Base-by-base conservation (phyloP, 2,113 vertebrate genomes). In the Spermophilus dauricus region DNA sequence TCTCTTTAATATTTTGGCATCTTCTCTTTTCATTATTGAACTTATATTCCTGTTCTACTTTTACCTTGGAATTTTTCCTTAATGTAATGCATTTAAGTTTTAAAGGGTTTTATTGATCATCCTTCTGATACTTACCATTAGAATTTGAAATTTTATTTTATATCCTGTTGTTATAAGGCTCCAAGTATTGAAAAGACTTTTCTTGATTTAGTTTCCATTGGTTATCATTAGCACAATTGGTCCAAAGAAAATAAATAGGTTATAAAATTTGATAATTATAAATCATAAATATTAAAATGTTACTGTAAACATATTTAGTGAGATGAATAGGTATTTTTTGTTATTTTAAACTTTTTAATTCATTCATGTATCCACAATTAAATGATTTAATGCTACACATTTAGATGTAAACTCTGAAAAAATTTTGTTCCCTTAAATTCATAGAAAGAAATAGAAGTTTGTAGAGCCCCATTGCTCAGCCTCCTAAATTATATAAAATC, bases 131-230 rank as follows among this genome's bases (percentile, higher is more conserved):
- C 16, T 61, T 95, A 53, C 56, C 9, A 81, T 10, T 82, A 37
- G 95, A 84, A 94, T 77, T 86, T 94, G n/a, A 96, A 30, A 88
- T 75, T 89, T 70, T 78, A 56, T 69, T 89, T 90, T 82, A 86
- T 86, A 86, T 95, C 87, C 17, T 80, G 30, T 82, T 70, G 95
- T 16, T 89, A 22, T 56, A 84, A 90, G 22, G 1, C 17, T 78
- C 42, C 37, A 84, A 63, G 75, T 77, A 4, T 65, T 56, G 24
- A 97, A 91, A 65, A 67, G 73, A n/a, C n/a, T 76, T 72, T 87
- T 76, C 20, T 58, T 61, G 8, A 12, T 86, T 67, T 37, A 20
- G 5, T 53, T 88, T 63, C 17, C 11, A 17, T 56, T 91, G 86
- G n/a, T 88, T 86, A 78, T 78, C n/a, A 77, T 76, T 11, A 76